These are phyloP conservation scores for Camptogramma bilineatum DNA, from an alignment of 2,888 invertebrate genomes.

Conservation along the genomic window DNA sequence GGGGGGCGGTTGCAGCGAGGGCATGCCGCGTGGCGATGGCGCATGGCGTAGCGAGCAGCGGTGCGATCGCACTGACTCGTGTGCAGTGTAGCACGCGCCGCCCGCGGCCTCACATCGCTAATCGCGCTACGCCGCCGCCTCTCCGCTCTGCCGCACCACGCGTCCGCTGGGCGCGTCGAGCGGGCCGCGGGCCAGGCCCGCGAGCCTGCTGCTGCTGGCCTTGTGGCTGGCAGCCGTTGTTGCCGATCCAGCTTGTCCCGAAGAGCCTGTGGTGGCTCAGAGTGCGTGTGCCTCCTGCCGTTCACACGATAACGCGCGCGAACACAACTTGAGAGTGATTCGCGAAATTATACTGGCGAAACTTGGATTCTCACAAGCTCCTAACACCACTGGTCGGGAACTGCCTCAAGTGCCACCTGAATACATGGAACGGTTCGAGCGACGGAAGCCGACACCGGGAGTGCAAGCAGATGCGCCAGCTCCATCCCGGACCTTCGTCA, in stretches of 20 bases:
- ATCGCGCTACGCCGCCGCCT: conserved; percentile 80
- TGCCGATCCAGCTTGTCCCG: conserved; percentile 74
- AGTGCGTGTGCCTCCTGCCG: conserved; percentile 84
- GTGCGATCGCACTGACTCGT: conserved; percentile 56
- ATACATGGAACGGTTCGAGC: conserved; percentile 81
- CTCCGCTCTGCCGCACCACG: conserved; percentile 84
- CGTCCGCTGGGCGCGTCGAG: conserved; percentile 84
- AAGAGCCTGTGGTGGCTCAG: conserved; percentile 65
- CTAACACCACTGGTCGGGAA: conserved; percentile 86
- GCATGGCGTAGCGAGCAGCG: conserved; percentile 52
- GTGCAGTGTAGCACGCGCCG: conserved; percentile 82
- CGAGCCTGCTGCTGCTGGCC: conserved; percentile 84
- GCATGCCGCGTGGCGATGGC: conserved; percentile 45
- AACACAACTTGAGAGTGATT: conserved; percentile 86
- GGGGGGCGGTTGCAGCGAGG: conserved; percentile 46
- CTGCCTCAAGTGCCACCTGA: conserved; percentile 85
- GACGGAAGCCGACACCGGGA: conserved; percentile 83
- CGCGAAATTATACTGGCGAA: conserved; percentile 88
- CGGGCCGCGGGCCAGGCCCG: conserved; percentile 86
- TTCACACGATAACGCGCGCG: conserved; percentile 84
- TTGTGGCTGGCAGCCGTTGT: conserved; percentile 79
- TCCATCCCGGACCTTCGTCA: conserved; percentile 80
- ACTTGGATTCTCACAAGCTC: conserved; percentile 86
- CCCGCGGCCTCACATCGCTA: conserved; percentile 80
- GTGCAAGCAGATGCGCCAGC: conserved; percentile 86